These are phyloP conservation scores for Paramuricea clavata DNA, from an alignment of 92 coral and sea anemone species.

Conservation along the genomic window DNA sequence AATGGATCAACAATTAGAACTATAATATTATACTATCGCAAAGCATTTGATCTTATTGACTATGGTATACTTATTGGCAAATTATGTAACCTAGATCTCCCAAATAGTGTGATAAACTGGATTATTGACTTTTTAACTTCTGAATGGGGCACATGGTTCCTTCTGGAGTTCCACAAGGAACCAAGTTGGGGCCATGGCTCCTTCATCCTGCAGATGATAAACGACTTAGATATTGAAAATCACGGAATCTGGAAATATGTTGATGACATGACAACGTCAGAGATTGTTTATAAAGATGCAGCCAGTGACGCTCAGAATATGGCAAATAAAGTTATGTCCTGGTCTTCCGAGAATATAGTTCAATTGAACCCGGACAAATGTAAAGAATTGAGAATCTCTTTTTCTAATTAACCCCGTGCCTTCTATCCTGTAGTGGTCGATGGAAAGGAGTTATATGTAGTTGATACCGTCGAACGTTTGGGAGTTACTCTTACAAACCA, in stretches of 20 bases:
- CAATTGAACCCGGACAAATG: constrained; percentile 21
- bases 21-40: neutral
- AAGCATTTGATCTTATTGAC: constrained; percentile 29
- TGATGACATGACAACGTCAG: neutral
- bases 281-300: neutral
- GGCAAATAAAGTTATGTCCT: constrained; percentile 13
- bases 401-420: neutral
- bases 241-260: neutral
- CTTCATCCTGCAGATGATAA: neutral
- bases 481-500: constrained; percentile 3
- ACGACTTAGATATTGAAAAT: neutral
- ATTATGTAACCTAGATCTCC: neutral
- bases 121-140: neutral
- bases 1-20: constrained; percentile 26
- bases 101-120: neutral
- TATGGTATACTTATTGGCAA: neutral
- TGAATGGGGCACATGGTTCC: neutral
- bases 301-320: neutral
- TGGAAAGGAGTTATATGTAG: constrained; percentile 44
- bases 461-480: neutral
- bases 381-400: constrained; percentile 4
- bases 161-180: neutral
- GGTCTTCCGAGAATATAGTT: constrained; percentile 25
- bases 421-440: constrained; percentile 34
- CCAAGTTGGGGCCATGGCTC: constrained; percentile 13